These are phyloP conservation scores for Spilarctia lutea DNA, from an alignment of 2,888 invertebrate genomes.

Conservation along the genomic window DNA sequence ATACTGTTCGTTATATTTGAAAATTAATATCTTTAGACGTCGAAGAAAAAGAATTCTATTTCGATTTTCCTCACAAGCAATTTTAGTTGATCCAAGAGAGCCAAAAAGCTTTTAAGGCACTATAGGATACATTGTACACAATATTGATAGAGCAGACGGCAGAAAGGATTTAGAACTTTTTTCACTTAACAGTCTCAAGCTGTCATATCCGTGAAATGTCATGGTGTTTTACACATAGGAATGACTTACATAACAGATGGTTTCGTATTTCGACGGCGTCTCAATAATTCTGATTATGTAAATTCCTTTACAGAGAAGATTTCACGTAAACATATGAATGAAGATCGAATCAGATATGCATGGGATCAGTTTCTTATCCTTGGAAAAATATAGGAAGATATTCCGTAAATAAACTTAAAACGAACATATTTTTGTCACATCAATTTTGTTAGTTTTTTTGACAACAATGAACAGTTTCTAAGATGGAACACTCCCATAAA, in stretches of 20 bases:
- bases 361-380: constrained; percentile 79
- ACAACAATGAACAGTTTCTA: constrained; percentile 44
- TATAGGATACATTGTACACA: constrained; percentile 21
- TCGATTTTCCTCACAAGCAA: constrained; percentile 42
- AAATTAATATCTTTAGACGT: constrained; percentile 54
- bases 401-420: constrained; percentile 71
- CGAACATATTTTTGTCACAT: constrained; percentile 54
- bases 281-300: constrained; percentile 81
- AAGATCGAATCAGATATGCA: constrained; percentile 82
- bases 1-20: constrained; percentile 69
- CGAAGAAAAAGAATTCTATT: constrained; percentile 41
- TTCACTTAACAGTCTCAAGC: constrained; percentile 23
- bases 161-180: constrained; percentile 29
- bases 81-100: constrained; percentile 36
- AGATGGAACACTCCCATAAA: constrained; percentile 38
- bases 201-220: constrained; percentile 23
- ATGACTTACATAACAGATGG: constrained; percentile 59
- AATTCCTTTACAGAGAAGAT: constrained; percentile 75
- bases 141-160: constrained; percentile 27
- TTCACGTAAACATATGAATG: constrained; percentile 81
- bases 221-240: constrained; percentile 44
- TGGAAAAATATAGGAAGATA: constrained; percentile 70
- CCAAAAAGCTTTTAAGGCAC: constrained; percentile 34
- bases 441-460: constrained; percentile 44
- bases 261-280: constrained; percentile 74